Base-by-base conservation (phyloP, 2,113 vertebrate genomes). In the Mastomys natalensis region DNA sequence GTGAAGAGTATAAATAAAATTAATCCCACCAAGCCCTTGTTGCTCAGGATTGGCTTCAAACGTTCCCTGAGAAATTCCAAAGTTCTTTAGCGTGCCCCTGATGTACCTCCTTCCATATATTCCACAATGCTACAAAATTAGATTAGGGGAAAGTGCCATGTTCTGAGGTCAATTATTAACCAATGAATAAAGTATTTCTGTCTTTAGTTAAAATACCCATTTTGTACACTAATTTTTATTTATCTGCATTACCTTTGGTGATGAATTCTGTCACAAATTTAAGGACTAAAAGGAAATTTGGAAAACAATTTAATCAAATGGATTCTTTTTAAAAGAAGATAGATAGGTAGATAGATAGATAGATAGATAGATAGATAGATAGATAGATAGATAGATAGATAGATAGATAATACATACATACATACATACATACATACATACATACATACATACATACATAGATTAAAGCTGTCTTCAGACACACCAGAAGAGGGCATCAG, bases 201-300 rank as follows among this genome's bases (percentile, higher is more conserved):
- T 3, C 37, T 84, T 87, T 34, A 87, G 60, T 89, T 48, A 96
- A 86, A 96, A 86, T 60, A 90, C 22, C 29, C 51, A 70, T 45
- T 45, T 40, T 92, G 19, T 76, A 17, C 31, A 55, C 7, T 89
- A 70, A 43, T 72, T 73, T 60, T 74, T 87, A 45, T 70, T 58
- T 96, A 53, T 55, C 66, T 87, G 1, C 2, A 93, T 64, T 80
- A 93, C 43, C 9, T 29, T 31, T 48, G 29, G 29, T 31, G n/a
- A 85, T 80, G 10, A 95, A 88, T 48, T 51, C 70, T 64, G n/a
- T 60, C 34, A 90, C 11, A 93, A 84, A 93, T 73, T 89, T 91
- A 78, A 95, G 31, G 45, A 3, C 70, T 84, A 48, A 87, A 87
- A 40, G 31, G 17, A 84, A 90, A 2, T 5, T 89, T 94, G 40